phyloP scores from a whole-genome alignment of 2,797 vertebrate genomes.

The Caiman crocodilus region DNA sequence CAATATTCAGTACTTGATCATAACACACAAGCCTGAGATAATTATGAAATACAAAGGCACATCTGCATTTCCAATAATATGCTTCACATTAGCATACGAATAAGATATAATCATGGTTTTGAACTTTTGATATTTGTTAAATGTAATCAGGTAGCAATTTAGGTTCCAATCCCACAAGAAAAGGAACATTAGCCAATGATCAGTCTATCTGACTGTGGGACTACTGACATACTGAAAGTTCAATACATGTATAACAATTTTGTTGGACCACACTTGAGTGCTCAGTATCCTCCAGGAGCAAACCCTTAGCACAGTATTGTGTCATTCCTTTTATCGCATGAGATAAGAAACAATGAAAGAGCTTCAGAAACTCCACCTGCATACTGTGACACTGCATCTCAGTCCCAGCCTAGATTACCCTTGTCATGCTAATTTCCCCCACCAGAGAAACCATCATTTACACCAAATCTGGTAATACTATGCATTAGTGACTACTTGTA shows the following conservation, averaged over 20 bases:
- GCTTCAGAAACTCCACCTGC: background rate
- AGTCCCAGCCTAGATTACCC: background rate
- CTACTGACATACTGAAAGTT: rapidly evolving
- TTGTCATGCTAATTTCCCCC: background rate
- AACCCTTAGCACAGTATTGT: background rate
- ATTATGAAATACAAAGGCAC: background rate
- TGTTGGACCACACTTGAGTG: background rate
- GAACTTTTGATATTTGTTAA: background rate
- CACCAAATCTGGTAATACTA: background rate
- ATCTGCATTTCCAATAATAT: background rate
- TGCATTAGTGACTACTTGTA: rapidly evolving
- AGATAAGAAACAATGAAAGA: rapidly evolving
- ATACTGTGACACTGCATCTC: background rate
- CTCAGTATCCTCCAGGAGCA: background rate
- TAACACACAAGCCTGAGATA: background rate
- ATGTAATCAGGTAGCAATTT: background rate
- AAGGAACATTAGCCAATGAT: no score
- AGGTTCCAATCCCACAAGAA: background rate
- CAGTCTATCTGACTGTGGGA: background rate
- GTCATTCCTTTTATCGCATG: background rate
- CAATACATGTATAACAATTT: background rate
- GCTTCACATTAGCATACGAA: background rate
- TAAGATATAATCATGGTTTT: background rate
- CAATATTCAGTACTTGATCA: background rate
- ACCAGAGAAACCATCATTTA: background rate